A percentile compares a stretch with the other conserved stretches of the same genome.
phyloP scores from a whole-genome alignment of 2,888 invertebrate species.

The Sceliomorpha sp. region DNA sequence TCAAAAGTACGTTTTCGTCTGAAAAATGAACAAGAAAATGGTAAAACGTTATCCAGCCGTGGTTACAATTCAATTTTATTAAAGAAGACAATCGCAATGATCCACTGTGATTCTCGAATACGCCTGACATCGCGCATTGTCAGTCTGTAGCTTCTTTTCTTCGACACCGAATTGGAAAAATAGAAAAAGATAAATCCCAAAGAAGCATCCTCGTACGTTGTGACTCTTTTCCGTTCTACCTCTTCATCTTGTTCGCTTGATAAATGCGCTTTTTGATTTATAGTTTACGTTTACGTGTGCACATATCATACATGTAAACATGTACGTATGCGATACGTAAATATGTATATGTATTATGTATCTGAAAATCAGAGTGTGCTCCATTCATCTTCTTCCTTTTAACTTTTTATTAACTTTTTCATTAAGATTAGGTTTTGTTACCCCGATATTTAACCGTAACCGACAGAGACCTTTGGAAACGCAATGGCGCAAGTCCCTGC shows the following conservation, averaged over 20 bases:
- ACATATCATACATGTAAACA: constrained; percentile 37
- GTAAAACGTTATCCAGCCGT: no score
- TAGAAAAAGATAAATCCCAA: constrained; percentile 51
- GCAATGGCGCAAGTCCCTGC: constrained; percentile 63
- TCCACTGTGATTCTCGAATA: no score
- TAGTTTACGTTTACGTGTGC: constrained; percentile 55
- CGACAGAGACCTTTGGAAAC: constrained; percentile 43
- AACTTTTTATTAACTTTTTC: no score
- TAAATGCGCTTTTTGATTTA: constrained; percentile 56
- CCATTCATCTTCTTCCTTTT: no score
- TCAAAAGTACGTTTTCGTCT: no score
- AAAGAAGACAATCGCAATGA: no score
- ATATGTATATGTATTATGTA: constrained; percentile 65
- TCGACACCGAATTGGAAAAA: constrained; percentile 48
- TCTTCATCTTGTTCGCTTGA: constrained; percentile 39
- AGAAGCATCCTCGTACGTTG: constrained; percentile 58
- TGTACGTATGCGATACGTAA: constrained; percentile 53
- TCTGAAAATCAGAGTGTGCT: constrained; percentile 69
- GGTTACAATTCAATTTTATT: no score
- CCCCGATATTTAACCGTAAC: constrained; percentile 74
- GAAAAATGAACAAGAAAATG: no score
- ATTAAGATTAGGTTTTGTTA: constrained; percentile 76
- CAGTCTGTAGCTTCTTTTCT: no score
- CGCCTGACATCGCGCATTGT: no score
- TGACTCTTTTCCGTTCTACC: constrained; percentile 51